Conservation (phyloP, 2,888 invertebrate species). For the Andrena praecox region DNA sequence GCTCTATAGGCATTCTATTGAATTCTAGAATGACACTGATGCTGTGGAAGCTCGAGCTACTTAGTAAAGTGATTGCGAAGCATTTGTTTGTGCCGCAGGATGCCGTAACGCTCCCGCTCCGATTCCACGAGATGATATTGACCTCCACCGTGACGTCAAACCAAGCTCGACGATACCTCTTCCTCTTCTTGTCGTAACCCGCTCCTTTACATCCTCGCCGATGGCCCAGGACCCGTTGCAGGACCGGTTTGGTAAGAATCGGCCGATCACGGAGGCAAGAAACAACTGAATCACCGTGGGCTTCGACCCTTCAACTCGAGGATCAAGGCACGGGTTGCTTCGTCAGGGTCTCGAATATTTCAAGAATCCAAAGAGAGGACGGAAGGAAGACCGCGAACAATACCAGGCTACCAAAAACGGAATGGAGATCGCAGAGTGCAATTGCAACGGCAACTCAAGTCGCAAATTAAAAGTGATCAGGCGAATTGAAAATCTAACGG, state of each 20-base stretch:
- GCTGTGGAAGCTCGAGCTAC: too few species aligned
- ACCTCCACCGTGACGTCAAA: constrained; percentile 71
- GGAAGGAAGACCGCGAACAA: constrained; percentile 24
- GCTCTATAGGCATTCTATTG: too few species aligned
- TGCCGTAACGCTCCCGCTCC: constrained; percentile 38
- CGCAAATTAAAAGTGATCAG: not conserved
- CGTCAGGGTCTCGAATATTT: constrained; percentile 59
- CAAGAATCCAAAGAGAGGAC: constrained; percentile 32
- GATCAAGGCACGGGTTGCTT: constrained; percentile 52
- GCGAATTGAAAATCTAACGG: not conserved
- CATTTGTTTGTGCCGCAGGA: constrained; percentile 11
- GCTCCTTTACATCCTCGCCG: constrained; percentile 57
- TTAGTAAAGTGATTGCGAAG: too few species aligned
- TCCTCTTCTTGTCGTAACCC: constrained; percentile 56
- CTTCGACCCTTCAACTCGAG: constrained; percentile 71
- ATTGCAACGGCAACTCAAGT: not conserved
- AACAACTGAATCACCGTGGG: constrained; percentile 75
- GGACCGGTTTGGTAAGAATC: constrained; percentile 75
- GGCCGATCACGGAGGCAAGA: constrained; percentile 70
- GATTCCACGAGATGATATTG: constrained; percentile 70
- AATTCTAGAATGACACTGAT: too few species aligned
- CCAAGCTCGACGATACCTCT: constrained; percentile 70
- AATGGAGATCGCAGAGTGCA: not conserved
- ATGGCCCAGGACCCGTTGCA: constrained; percentile 67
- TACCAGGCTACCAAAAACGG: not conserved